Percentiles rank a stretch among this genome's conserved stretches.
Conservation (phyloP, 1,140 invertebrate genomes). For the Holotrichia oblita region DNA sequence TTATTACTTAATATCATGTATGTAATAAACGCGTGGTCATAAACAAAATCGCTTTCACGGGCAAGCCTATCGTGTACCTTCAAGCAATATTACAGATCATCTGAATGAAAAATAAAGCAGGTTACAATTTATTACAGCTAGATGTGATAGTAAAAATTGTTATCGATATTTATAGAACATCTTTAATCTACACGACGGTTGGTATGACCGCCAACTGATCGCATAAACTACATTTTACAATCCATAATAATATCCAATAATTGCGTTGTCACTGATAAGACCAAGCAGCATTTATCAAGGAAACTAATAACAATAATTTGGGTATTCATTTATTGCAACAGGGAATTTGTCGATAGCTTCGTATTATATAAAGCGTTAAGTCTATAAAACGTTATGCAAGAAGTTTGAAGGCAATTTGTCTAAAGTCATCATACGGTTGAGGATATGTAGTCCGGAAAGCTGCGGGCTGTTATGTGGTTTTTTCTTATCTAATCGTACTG, state of each 20-base stretch:
- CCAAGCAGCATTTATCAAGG: not conserved
- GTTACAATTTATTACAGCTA: not conserved
- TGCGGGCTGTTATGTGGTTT: not conserved
- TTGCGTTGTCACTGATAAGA: not conserved
- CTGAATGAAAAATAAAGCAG: not conserved
- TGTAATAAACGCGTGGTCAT: no score
- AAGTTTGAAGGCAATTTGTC: not conserved
- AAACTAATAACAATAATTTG: constrained; percentile 5
- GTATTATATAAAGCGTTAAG: not conserved
- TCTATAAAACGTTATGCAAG: not conserved
- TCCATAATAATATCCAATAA: not conserved
- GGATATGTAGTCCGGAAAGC: not conserved
- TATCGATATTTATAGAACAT: not conserved
- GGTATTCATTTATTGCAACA: not conserved
- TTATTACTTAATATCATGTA: no score
- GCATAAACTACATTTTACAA: not conserved
- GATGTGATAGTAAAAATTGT: not conserved
- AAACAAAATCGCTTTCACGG: no score
- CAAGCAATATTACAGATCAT: constrained; percentile 3
- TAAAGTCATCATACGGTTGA: not conserved
- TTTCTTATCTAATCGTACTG: not conserved
- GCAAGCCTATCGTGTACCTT: not conserved
- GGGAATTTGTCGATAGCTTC: not conserved
- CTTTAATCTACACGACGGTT: not conserved
- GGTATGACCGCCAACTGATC: not conserved